Conservation (phyloP, 1,140 invertebrate genomes). For the Helicoverpa armigera region DNA sequence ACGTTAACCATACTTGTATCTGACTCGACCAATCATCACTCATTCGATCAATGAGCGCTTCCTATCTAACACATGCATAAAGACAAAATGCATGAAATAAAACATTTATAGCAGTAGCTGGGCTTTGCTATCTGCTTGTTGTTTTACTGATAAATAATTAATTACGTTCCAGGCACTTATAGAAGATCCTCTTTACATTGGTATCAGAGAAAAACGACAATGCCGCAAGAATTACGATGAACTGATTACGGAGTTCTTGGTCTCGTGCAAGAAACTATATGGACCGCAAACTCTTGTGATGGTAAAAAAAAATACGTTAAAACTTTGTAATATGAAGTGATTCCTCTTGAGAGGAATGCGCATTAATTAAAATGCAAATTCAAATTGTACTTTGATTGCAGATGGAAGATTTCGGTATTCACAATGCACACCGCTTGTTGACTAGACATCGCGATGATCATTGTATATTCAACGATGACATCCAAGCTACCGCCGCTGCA, state of each 20-base stretch:
- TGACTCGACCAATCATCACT: no score
- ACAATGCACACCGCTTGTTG: background rate
- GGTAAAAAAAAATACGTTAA: background rate
- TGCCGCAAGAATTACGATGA: background rate
- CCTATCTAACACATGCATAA: background rate
- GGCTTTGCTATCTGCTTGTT: no score
- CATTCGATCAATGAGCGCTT: no score
- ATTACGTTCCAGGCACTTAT: conserved; percentile 8
- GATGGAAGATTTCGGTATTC: conserved; percentile 7
- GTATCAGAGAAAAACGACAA: background rate
- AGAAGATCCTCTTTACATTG: conserved; percentile 25
- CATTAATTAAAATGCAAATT: background rate
- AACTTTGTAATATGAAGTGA: no score
- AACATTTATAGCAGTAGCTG: no score
- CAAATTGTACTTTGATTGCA: background rate
- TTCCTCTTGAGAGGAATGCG: no score
- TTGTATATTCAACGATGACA: conserved; percentile 7
- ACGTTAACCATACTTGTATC: no score
- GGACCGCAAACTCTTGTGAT: conserved; percentile 30
- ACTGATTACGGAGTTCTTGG: conserved; percentile 11
- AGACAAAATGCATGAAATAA: background rate
- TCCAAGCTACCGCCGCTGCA: conserved; percentile 1
- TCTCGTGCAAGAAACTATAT: background rate
- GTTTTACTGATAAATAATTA: no score
- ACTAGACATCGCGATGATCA: background rate